These are phyloP conservation scores for Molorchus minor DNA, from an alignment of 2,888 invertebrate species.

Conservation along the genomic window DNA sequence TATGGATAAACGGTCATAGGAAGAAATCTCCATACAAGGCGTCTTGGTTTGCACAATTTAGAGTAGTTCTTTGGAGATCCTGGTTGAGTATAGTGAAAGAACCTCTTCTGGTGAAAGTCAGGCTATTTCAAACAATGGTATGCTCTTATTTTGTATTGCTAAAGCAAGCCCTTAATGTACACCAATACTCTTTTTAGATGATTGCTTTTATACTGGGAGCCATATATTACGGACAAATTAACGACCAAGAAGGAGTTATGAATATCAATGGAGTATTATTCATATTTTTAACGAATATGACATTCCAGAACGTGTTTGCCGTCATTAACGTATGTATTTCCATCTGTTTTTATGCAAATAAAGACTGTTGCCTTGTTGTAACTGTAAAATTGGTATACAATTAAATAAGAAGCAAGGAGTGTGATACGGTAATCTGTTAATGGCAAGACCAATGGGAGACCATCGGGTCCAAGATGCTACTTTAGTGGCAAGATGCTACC, in stretches of 20 bases:
- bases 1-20: slow-evolving; percentile 49
- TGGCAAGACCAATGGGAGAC: too few species aligned
- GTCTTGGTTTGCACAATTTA: slow-evolving; percentile 87
- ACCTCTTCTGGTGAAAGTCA: slow-evolving; percentile 88
- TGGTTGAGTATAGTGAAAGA: slow-evolving; percentile 90
- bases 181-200: slow-evolving; percentile 70
- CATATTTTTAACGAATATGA: slow-evolving; percentile 90
- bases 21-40: slow-evolving; percentile 75
- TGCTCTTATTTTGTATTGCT: slow-evolving; percentile 56
- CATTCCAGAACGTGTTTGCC: slow-evolving; percentile 94
- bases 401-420: too few species aligned
- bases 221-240: slow-evolving; percentile 83
- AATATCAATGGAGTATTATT: slow-evolving; percentile 94
- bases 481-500: too few species aligned
- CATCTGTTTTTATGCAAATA: too few species aligned
- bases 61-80: slow-evolving; percentile 89
- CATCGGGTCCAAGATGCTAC: too few species aligned
- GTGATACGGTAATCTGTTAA: too few species aligned
- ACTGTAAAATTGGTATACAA: too few species aligned
- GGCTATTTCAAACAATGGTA: slow-evolving; percentile 88
- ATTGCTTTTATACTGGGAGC: slow-evolving; percentile 87
- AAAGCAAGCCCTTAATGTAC: not conserved
- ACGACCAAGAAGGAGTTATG: slow-evolving; percentile 89
- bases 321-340: slow-evolving; percentile 90
- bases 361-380: too few species aligned